phyloP scores from a whole-genome alignment of 2,797 vertebrate genomes.

The Enteromius afrohamiltoni region DNA sequence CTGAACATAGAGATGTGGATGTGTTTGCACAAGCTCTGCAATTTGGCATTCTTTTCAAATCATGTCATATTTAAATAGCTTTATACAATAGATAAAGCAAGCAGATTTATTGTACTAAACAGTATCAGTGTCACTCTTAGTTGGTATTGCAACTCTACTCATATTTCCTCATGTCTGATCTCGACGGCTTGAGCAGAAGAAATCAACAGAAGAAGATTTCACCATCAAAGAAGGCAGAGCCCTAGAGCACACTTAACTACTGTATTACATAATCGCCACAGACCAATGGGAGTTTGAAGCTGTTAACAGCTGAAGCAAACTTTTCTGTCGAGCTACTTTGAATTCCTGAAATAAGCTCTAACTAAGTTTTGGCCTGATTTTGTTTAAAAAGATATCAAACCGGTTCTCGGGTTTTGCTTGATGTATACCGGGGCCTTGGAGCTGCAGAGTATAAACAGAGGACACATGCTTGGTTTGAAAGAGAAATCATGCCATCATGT shows the following conservation, averaged over 20 bases:
- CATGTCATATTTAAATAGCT: not conserved
- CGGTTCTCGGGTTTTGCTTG: not conserved
- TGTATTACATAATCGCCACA: not conserved
- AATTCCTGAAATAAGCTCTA: not conserved
- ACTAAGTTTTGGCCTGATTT: not conserved
- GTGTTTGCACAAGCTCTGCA: slow-evolving; percentile 5
- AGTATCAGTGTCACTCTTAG: not conserved
- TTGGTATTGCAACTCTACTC: not conserved
- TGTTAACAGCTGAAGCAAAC: not conserved
- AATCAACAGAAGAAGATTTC: not conserved
- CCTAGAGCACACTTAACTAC: not conserved
- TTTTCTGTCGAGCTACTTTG: slow-evolving; percentile 2
- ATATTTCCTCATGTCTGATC: not conserved
- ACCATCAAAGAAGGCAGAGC: not conserved
- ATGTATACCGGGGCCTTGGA: slow-evolving; percentile 8
- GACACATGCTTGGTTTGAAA: slow-evolving; percentile 5
- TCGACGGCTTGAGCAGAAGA: not conserved
- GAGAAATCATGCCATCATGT: slow-evolving; percentile 43
- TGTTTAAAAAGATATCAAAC: not conserved
- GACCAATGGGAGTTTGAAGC: not conserved
- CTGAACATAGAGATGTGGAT: not conserved
- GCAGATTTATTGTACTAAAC: slow-evolving; percentile 10
- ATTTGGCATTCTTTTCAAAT: not conserved
- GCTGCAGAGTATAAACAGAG: not conserved
- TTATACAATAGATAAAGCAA: slow-evolving; percentile 7